Base-by-base conservation (phyloP, 1,140 invertebrate genomes). In the Pararge aegeria region DNA sequence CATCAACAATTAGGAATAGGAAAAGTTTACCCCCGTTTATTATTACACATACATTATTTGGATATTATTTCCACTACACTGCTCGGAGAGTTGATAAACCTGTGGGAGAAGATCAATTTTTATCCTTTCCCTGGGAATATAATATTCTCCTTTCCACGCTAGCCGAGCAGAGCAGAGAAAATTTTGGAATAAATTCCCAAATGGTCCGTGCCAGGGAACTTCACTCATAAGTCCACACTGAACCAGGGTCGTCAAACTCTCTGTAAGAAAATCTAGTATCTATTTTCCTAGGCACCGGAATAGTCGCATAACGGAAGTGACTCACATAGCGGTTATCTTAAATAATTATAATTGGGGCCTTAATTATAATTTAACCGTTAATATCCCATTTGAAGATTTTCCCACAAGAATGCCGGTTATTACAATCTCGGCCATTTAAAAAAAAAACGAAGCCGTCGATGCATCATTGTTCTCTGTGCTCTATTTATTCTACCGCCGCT, bases 401-500 rank as follows among this genome's bases (percentile, higher is more conserved):
- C 73, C 61, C 68, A 73, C 68, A 68, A 65, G 67, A 68, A 64
- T 73, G 61, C 63, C 52, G 51, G 61, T 69, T 61, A 67, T 62
- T 58, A 64, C 40, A 62, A 67, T 64, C 58, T 67, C 64, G 72
- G 66, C 38, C 60, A 72, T 44, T 65, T 69, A 54, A 67, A 69
- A 66, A 69, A 64, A 69, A 46, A 65, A 63, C 49, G 42, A 46
- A 40, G 34, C 55, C 48, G 46, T 66, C 55, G 64, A 72, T 66
- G 76, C 71, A 70, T 76, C 75, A 78, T 81, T 81, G 78, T 81
- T 79, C 69, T 73, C 60, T 66, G 54, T 76, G 82, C 77, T 85
- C 82, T 70, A 80, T 85, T 85, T 83, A 80, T 70, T 69, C 58
- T 73, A 65, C 44, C 58, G 76, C 78, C 75, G 79, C 68, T 80